These are phyloP conservation scores for Bombycilla garrulus DNA, from an alignment of 2,113 vertebrate species.

Conservation along the genomic window DNA sequence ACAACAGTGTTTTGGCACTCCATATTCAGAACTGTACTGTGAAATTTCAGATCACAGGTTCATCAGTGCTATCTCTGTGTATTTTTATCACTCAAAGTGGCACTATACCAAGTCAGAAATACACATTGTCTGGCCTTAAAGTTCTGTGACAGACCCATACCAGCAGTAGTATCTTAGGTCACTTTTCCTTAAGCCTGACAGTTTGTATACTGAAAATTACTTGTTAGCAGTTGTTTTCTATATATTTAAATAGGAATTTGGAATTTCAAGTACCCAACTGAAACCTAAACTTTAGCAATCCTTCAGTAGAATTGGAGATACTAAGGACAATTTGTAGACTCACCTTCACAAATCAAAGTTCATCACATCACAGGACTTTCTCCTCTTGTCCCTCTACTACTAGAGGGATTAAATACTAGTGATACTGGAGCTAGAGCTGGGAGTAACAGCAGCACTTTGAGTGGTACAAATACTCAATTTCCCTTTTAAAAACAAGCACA, in stretches of 20 bases:
- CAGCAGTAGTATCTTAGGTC: background rate
- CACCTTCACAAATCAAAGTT: background rate
- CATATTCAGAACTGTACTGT: background rate
- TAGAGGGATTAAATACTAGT: background rate
- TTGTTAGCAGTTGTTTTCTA: background rate
- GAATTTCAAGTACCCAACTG: background rate
- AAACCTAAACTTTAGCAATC: background rate
- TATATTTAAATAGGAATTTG: background rate
- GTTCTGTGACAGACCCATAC: background rate
- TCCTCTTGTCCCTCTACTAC: background rate
- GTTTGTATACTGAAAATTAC: background rate
- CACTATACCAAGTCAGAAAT: background rate
- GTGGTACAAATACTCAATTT: background rate
- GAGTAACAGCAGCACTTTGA: background rate
- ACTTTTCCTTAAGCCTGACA: background rate
- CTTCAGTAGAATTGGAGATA: background rate
- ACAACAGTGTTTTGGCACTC: background rate
- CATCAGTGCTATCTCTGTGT: background rate
- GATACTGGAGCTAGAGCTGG: background rate
- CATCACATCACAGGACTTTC: background rate
- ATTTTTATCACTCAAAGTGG: background rate
- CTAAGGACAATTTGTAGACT: background rate
- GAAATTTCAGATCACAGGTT: background rate
- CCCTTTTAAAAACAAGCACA: background rate
- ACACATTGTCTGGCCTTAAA: background rate